Conservation (phyloP, 2,113 vertebrate species). For the Gymnarchus niloticus region DNA sequence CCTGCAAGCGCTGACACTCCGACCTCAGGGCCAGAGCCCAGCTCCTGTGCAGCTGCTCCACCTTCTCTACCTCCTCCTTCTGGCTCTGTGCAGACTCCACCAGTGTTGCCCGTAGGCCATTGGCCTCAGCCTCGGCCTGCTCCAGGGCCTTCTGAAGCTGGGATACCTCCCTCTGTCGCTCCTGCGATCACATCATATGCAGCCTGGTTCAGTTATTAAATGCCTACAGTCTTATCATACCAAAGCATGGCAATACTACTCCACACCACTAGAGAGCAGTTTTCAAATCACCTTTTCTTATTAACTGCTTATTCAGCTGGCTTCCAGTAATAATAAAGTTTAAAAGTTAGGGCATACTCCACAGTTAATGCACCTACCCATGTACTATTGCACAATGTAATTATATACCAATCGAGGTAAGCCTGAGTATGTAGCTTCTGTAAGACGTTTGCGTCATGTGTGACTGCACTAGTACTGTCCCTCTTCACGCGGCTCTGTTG, state of each 20-base stretch:
- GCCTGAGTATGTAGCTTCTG: neutral
- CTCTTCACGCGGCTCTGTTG: neutral
- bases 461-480: neutral
- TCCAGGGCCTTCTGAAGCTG: slow-evolving; percentile 36
- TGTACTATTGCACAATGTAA: neutral
- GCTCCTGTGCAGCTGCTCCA: slow-evolving; percentile 40
- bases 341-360: neutral
- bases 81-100: slow-evolving; percentile 39
- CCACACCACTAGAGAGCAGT: neutral
- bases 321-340: neutral
- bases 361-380: neutral
- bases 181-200: slow-evolving; percentile 41
- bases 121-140: slow-evolving; percentile 46
- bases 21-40: slow-evolving; percentile 45
- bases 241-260: neutral
- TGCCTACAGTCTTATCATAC: neutral
- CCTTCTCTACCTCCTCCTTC: slow-evolving; percentile 34
- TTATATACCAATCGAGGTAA: neutral
- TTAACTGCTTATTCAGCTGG: neutral
- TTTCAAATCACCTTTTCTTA: neutral
- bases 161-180: slow-evolving; percentile 28
- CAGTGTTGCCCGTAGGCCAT: slow-evolving; percentile 33
- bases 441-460: neutral
- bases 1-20: slow-evolving; percentile 38
- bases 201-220: neutral